Evolutionary conservation across 2,113 vertebrate species (phyloP).

Genomic region (Onychorhynchus coronatus): DNA sequence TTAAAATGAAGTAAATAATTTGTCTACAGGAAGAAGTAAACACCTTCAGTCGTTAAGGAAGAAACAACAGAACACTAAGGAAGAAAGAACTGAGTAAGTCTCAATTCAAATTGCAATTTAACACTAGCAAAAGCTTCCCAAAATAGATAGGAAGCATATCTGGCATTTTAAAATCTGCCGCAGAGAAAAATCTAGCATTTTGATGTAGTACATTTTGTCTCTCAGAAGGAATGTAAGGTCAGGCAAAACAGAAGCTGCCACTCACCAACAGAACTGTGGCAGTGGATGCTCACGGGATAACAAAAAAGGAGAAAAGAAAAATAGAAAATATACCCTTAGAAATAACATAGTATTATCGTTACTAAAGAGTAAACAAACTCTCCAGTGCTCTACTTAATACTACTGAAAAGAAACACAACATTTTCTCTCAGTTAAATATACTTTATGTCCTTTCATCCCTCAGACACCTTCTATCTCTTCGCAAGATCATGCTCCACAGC

Average conservation of each 20-base stretch:
- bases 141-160: neutral
- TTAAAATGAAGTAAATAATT: neutral
- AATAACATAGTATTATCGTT: neutral
- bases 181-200: neutral
- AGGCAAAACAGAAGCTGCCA: neutral
- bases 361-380: neutral
- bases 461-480: neutral
- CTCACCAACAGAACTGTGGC: neutral
- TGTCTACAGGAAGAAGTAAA: neutral
- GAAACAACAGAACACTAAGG: neutral
- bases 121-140: neutral
- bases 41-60: neutral
- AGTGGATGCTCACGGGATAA: neutral
- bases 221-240: neutral
- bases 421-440: neutral
- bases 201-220: neutral
- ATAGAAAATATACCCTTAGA: neutral
- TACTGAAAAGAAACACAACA: neutral
- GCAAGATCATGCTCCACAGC: neutral
- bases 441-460: neutral
- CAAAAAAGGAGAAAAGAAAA: neutral
- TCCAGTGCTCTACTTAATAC: neutral
- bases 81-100: neutral
- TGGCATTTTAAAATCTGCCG: neutral
- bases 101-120: neutral